A percentile compares a stretch with the other conserved stretches of the same genome.
These are phyloP conservation scores for Punctoribates punctum DNA, from an alignment of 2,888 invertebrate species.

Conservation along the genomic window DNA sequence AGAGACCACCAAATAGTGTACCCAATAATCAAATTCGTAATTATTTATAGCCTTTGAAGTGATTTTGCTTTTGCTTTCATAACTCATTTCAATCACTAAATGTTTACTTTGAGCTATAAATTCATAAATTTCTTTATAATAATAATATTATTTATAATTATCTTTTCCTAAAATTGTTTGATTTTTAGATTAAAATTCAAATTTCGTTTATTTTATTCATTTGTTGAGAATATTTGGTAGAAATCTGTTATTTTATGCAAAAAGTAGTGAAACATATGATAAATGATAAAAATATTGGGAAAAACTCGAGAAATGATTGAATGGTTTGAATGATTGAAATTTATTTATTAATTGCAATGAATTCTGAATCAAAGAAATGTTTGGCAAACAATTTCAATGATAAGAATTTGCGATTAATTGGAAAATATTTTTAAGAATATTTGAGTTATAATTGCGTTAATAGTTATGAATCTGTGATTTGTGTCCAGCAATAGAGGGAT, in stretches of 20 bases:
- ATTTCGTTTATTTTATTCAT: no score
- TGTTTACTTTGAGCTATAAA: neutral
- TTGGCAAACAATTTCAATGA: neutral
- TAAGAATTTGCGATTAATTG: neutral
- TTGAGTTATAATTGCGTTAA: neutral
- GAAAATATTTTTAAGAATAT: neutral
- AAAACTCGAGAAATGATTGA: neutral
- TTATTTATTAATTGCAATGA: neutral
- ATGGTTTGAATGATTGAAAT: neutral
- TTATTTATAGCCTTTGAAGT: slow-evolving; percentile 13
- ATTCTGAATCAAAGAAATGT: neutral
- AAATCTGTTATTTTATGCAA: no score
- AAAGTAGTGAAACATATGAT: no score
- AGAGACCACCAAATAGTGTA: slow-evolving; percentile 20
- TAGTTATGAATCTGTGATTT: slow-evolving; percentile 5
- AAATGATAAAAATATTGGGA: neutral
- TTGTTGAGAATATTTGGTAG: no score
- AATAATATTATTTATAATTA: no score
- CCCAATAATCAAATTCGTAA: neutral
- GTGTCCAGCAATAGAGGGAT: neutral
- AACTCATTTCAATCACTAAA: neutral
- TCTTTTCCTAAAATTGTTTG: no score
- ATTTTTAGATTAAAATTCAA: no score
- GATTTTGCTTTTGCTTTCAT: neutral
- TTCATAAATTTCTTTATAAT: neutral